phyloP scores from a whole-genome alignment of 2,888 invertebrate species.

The Hedya salicella region DNA sequence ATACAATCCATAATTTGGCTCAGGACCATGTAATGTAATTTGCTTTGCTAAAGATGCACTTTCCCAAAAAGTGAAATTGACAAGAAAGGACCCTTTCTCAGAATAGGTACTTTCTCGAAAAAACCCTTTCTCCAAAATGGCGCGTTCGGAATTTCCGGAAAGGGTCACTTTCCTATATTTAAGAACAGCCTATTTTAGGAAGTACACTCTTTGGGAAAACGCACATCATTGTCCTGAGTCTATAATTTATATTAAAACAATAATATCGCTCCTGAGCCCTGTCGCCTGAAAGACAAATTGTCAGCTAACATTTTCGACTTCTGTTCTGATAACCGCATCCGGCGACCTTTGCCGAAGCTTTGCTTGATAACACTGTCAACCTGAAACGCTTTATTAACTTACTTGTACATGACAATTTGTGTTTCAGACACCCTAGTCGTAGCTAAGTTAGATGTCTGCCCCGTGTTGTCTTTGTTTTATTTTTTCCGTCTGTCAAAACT shows the following conservation, averaged over 20 bases:
- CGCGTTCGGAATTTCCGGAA: neutral
- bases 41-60: neutral
- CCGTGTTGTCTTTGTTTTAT: constrained; percentile 68
- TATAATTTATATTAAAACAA: constrained; percentile 83
- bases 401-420: constrained; percentile 82
- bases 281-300: constrained; percentile 84
- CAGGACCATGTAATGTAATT: constrained; percentile 18
- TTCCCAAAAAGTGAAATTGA: neutral
- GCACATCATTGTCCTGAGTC: constrained; percentile 16
- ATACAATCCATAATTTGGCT: constrained; percentile 85
- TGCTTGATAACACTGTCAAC: constrained; percentile 82
- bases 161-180: too few species aligned
- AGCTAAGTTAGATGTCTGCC: constrained; percentile 76
- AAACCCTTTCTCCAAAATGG: neutral
- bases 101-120: neutral
- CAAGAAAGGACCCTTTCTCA: neutral
- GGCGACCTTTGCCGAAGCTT: constrained; percentile 77
- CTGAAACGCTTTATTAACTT: constrained; percentile 80
- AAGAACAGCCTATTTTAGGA: too few species aligned
- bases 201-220: constrained; percentile 13
- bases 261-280: constrained; percentile 82
- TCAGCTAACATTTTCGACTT: constrained; percentile 83
- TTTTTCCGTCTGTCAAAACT: constrained; percentile 52
- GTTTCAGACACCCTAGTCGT: constrained; percentile 79
- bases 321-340: constrained; percentile 83